Base-by-base conservation (phyloP, 2,888 invertebrate genomes). In the Homarus gammarus region DNA sequence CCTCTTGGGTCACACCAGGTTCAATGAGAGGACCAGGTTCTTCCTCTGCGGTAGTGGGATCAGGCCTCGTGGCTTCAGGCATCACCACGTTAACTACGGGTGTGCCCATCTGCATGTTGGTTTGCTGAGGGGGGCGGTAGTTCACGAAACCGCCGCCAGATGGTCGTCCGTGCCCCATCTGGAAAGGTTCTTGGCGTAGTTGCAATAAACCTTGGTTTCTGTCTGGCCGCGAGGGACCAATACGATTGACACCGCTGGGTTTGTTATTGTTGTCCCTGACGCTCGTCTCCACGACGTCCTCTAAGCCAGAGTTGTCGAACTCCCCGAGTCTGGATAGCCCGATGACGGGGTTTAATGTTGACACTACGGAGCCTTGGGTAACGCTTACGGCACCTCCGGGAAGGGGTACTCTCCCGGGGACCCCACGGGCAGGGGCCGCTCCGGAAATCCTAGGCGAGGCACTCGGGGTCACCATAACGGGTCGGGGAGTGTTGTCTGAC, bases 41-140 rank as follows among this genome's bases (percentile, higher is more conserved):
- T 38, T 87, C 44, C 12, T n/a, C 22, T 27, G 31, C n/a, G 3
- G 68, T 40, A n/a, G 33, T 12, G 36, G 44, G 8, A 12, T 27
- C 18, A 2, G 64, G 0, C 36, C 15, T 15, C 15, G n/a, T 40
- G 2, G 22, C 82, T 38, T 85, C 77, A 0, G 85, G 85, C 6
- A 78, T 36, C n/a, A 78, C 78, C 44, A 85, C 85, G 12, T 85
- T 85, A 0, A 85, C n/a, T 8, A 85, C 77, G n/a, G 85, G 85
- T 8, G 44, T 38, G 15, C 49, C 68, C 85, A 85, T 85, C 15
- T 78, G 77, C 85, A 85, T 85, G 38, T 36, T 56, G 61, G 38
- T 77, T 40, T 73, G 84, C 31, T 64, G 64, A 2, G 61, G 77
- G 2, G 85, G 85, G 5, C 85, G 61, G 68, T 77, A 85, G 38